Base-by-base conservation (phyloP, 1,140 invertebrate species). In the Caenorhabditis brenneri region DNA sequence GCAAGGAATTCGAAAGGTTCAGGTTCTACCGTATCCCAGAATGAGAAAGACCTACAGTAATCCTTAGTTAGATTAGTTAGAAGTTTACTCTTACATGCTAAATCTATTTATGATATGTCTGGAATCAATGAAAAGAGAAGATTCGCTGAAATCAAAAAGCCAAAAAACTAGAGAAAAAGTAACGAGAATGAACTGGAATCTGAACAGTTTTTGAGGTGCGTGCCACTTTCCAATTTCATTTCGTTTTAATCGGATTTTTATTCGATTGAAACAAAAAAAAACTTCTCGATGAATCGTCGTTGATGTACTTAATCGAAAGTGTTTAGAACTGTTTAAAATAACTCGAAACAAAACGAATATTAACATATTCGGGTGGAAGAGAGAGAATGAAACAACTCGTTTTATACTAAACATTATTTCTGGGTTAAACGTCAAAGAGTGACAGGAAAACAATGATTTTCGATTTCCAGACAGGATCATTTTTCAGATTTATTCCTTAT, bases 191-290 rank as follows among this genome's bases (percentile, higher is more conserved):
- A 42, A 42, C 39, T 42, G 39, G 39, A 42, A 42, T 6, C 5
- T 12, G 7, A 46, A 10, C 29, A 42, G 4, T 22, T 4, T 16
- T 65, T 39, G 31, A 4, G n/a, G 12, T 42, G 36, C n/a, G 36
- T 74, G 65, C 22, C 65, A 42, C 15, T 74, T 65, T 42, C 24
- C n/a, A 74, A 46, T 74, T 74, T 65, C 58, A 65, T 65, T 55
- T n/a, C n/a, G n/a, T 24, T 74, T 42, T 74, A 74, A 74, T 74
- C 65, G 15, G 65, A 42, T n/a, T 65, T 65, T 65, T 65, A 36
- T 65, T 65, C 58, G 58, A 29, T 74, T 42, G 65, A 65, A 31
- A n/a, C n/a, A n/a, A n/a, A n/a, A n/a, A n/a, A n/a, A n/a, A n/a
- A 5, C 12, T 16, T 65, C 19, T 74, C 12, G n/a, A 46, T 24